Evolutionary conservation across 2,888 invertebrate genomes (phyloP), one percentile per base, ranked within the genome.

Genomic region (Allolobophora icterica): DNA sequence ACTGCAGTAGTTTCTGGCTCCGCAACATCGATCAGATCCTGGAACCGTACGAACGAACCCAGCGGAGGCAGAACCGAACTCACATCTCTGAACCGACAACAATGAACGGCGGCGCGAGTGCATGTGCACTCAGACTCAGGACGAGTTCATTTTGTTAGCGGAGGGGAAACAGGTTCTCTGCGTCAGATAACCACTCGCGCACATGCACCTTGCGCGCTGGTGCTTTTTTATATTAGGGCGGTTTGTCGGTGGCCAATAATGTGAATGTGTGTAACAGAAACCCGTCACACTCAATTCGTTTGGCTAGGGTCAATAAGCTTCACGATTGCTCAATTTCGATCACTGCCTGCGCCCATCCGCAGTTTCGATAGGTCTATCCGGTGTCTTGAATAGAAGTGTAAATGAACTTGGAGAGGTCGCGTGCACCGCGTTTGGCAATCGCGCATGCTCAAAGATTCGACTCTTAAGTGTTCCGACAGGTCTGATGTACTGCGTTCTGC

Each of bases 181-280:
- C 71, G 71, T 71, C 71, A 71, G 71, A 30, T 71, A 71, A 71
- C 71, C n/a, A 71, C 71, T 71, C 71, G 71, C n/a, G 71, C 71
- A n/a, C 30, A 71, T n/a, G 71, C n/a, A 71, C n/a, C 71, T 71
- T 6, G 30, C n/a, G 71, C 71, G n/a, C n/a, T 6, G 5, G 71
- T 71, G n/a, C 71, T 11, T 30, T n/a, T 13, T n/a, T n/a, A n/a
- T 71, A n/a, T 11, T 71, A 52, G 24, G 52, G 24, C 24, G 42
- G 42, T 42, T 42, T 42, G 42, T 24, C 52, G 21, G 52, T 52
- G 52, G 52, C 8, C 52, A 24, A 52, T 52, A n/a, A 8, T 11
- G 19, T 52, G 52, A 6, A n/a, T 71, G 6, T n/a, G 71, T n/a
- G 30, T n/a, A n/a, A n/a, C 30, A 8, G 71, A 71, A 8, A n/a